Percentiles rank a stretch among this genome's conserved stretches.
These are phyloP conservation scores for Pelecanoides urinatrix DNA, from an alignment of 2,113 vertebrate species.

Conservation along the genomic window DNA sequence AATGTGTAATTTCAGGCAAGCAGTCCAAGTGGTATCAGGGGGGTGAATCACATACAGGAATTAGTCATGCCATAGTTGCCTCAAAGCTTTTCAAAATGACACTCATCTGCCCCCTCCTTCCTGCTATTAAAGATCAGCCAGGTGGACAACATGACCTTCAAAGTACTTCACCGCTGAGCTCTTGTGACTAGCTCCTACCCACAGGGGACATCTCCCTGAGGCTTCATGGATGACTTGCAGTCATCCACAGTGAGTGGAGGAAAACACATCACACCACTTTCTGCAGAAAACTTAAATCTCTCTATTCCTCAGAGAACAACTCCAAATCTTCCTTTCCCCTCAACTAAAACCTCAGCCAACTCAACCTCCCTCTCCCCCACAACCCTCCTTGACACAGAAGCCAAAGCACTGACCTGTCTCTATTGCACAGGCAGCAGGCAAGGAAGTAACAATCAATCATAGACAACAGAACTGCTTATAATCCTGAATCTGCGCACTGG, in stretches of 20 bases:
- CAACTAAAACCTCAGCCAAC: not conserved
- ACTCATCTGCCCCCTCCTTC: not conserved
- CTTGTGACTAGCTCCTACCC: not conserved
- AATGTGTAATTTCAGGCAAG: not conserved
- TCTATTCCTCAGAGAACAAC: not conserved
- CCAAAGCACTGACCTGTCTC: not conserved
- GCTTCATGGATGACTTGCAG: not conserved
- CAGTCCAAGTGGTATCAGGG: not conserved
- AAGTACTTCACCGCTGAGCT: not conserved
- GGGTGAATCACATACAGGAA: constrained; percentile 40
- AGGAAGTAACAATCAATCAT: not conserved
- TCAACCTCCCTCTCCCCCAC: not conserved
- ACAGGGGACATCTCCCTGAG: not conserved
- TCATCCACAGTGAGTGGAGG: not conserved
- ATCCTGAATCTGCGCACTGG: not conserved
- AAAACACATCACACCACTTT: not conserved
- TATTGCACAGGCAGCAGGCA: not conserved
- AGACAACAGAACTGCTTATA: not conserved
- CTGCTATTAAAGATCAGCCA: not conserved
- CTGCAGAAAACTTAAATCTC: not conserved
- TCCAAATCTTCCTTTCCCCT: not conserved
- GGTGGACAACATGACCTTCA: not conserved
- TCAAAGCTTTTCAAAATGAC: not conserved
- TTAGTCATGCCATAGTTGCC: constrained; percentile 29
- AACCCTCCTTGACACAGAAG: not conserved